These are phyloP conservation scores for Scaptomyza caliginosa DNA, from an alignment of 2,888 invertebrate genomes.

Conservation along the genomic window DNA sequence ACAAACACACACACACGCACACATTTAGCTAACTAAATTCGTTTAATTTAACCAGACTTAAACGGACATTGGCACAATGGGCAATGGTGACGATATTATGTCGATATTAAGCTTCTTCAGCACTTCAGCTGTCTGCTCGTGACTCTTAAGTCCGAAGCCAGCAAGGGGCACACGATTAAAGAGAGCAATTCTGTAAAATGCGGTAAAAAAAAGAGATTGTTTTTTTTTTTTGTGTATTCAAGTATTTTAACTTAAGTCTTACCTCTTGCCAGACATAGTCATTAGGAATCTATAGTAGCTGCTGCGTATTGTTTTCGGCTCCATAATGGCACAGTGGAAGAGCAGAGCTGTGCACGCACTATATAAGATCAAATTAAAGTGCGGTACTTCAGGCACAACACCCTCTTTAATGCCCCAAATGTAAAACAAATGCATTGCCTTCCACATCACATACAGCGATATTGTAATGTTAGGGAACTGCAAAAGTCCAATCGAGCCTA, in stretches of 20 bases:
- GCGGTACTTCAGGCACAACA: slow-evolving; percentile 87
- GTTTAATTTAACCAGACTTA: slow-evolving; percentile 9
- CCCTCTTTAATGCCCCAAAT: slow-evolving; percentile 87
- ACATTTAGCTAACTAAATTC: slow-evolving; percentile 21
- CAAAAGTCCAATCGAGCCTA: slow-evolving; percentile 88
- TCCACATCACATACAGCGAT: slow-evolving; percentile 91
- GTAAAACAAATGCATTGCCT: slow-evolving; percentile 90
- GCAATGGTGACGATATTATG: slow-evolving; percentile 33
- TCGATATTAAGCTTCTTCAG: slow-evolving; percentile 53
- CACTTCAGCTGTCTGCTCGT: slow-evolving; percentile 37
- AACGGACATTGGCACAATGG: slow-evolving; percentile 36
- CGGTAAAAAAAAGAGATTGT: neutral
- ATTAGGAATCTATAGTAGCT: slow-evolving; percentile 92
- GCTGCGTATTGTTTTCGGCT: slow-evolving; percentile 89
- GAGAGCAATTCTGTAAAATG: slow-evolving; percentile 44
- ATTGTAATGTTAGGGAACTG: slow-evolving; percentile 90
- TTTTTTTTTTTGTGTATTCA: neutral
- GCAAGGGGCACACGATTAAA: slow-evolving; percentile 52
- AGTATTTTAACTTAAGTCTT: slow-evolving; percentile 10
- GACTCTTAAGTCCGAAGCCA: slow-evolving; percentile 46
- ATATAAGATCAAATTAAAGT: slow-evolving; percentile 88
- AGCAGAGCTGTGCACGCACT: slow-evolving; percentile 89
- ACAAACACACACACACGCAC: too few species aligned
- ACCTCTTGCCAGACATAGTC: slow-evolving; percentile 88
- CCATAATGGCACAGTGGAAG: slow-evolving; percentile 90